Evolutionary conservation across 2,888 invertebrate species (phyloP).

Genomic region (Adineta ricciae): DNA sequence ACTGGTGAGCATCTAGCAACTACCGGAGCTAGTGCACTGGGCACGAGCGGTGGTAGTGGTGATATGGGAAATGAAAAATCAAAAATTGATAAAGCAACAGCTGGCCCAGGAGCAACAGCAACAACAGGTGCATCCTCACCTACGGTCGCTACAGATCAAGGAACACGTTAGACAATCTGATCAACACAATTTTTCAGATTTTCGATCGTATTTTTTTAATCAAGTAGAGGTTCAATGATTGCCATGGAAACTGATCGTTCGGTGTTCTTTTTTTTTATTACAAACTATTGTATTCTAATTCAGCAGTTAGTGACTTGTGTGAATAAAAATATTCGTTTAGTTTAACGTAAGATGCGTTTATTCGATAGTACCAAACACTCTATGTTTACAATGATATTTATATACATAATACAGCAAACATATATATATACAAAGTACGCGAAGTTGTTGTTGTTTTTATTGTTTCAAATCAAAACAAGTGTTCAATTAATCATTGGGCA

Average conservation of each 20-base stretch:
- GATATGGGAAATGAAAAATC: slow-evolving; percentile 15
- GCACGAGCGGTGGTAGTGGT: background rate
- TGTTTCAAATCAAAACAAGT: no score
- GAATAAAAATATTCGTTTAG: no score
- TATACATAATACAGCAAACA: background rate
- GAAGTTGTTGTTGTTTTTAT: background rate
- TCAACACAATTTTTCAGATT: no score
- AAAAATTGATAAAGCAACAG: background rate
- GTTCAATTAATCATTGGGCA: background rate
- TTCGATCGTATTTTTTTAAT: background rate
- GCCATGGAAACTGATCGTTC: background rate
- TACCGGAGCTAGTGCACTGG: background rate
- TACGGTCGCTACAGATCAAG: background rate
- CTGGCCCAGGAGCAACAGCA: background rate
- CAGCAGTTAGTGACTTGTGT: no score
- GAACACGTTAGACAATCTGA: background rate
- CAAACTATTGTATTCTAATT: no score
- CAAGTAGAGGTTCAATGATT: background rate
- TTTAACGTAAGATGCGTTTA: background rate
- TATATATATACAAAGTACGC: background rate
- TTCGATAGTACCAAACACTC: background rate
- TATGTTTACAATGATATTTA: background rate
- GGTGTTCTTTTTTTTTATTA: background rate
- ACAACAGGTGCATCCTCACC: background rate
- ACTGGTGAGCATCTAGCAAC: background rate